Percentiles rank a stretch among this genome's conserved stretches.
These are phyloP conservation scores for Dryomyza anilis DNA, from an alignment of 2,888 invertebrate species.

Conservation along the genomic window DNA sequence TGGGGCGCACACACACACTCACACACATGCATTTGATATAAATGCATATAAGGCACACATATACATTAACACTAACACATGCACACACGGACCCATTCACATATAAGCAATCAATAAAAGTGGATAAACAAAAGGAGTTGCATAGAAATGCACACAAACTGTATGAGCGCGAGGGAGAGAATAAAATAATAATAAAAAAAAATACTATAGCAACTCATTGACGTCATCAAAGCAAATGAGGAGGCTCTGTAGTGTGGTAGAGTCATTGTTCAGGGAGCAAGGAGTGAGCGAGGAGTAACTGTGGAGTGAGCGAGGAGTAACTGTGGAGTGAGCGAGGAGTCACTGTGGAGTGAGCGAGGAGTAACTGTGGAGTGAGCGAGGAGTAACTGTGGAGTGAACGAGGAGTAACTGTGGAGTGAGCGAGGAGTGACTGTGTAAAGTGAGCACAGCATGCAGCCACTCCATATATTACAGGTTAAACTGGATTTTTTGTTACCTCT, in stretches of 20 bases:
- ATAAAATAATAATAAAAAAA: background rate
- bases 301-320: background rate
- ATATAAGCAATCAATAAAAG: background rate
- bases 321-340: no score
- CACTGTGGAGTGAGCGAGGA: no score
- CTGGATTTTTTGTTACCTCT: slow-evolving; percentile 21
- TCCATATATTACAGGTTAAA: slow-evolving; percentile 19
- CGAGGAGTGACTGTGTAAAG: no score
- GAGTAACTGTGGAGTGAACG: no score
- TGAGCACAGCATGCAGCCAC: no score
- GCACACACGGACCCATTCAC: slow-evolving; percentile 3
- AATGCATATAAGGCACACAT: no score
- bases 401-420: no score
- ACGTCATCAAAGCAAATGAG: slow-evolving; percentile 4
- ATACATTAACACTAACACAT: no score
- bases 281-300: background rate
- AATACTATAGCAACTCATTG: slow-evolving; percentile 10
- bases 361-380: no score
- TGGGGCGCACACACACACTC: background rate
- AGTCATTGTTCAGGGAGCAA: no score
- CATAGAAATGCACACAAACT: slow-evolving; percentile 8
- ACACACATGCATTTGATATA: slow-evolving; percentile 5
- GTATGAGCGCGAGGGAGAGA: background rate
- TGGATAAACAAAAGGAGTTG: slow-evolving; percentile 1
- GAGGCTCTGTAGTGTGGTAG: background rate